Percentiles rank a stretch among this genome's conserved stretches.
Evolutionary conservation across 2,797 vertebrate species (phyloP).

Genomic region (Sciurus vulgaris): DNA sequence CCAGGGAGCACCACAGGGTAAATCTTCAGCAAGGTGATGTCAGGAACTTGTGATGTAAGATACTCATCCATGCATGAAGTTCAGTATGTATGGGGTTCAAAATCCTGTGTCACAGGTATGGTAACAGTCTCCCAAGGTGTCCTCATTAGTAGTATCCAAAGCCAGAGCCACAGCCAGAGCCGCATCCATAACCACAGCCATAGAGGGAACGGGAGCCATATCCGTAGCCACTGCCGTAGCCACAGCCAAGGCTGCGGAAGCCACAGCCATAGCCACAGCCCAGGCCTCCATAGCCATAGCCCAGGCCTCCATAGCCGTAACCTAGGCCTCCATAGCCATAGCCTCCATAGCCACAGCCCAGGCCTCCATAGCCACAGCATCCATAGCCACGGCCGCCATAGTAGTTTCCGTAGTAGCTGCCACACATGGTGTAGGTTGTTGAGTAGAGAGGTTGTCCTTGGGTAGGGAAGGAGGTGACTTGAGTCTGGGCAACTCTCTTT

Average conservation of each 20-base stretch:
- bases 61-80: background rate
- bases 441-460: background rate
- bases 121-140: rapidly evolving
- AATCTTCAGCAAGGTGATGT: background rate
- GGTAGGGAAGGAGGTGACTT: background rate
- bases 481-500: background rate
- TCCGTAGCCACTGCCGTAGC: background rate
- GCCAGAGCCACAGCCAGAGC: constrained; percentile 33
- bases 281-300: background rate
- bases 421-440: constrained; percentile 37
- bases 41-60: background rate
- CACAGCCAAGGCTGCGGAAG: background rate
- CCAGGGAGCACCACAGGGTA: background rate
- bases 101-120: rapidly evolving
- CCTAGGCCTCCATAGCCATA: background rate
- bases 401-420: constrained; percentile 62
- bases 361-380: background rate
- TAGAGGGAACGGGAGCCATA: background rate
- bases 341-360: background rate
- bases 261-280: constrained; percentile 16
- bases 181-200: constrained; percentile 11
- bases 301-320: constrained; percentile 20
- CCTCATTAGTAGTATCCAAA: constrained; percentile 58
- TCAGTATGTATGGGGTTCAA: background rate
- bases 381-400: background rate